phyloP scores from a whole-genome alignment of 2,888 invertebrate genomes.

The Elegia similella region DNA sequence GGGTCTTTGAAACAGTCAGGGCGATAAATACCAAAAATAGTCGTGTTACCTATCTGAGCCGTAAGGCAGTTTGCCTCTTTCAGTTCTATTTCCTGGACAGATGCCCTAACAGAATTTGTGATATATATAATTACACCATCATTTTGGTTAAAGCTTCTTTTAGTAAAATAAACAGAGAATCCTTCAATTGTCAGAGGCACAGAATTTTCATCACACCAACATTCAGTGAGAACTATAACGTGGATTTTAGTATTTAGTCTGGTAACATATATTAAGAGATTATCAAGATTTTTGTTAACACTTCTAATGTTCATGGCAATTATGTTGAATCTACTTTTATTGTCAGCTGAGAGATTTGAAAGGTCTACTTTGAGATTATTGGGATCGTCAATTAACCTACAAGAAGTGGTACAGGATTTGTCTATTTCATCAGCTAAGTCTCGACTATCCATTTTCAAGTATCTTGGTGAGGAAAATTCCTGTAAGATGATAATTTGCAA shows the following conservation, averaged over 20 bases:
- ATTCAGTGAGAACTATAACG: constrained; percentile 17
- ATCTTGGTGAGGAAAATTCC: background rate
- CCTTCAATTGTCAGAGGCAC: constrained; percentile 17
- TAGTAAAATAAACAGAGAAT: constrained; percentile 6
- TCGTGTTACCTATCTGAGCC: constrained; percentile 5
- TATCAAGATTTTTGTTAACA: too few relatives aligned
- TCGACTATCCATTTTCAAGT: constrained; percentile 1
- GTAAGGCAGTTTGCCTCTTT: constrained; percentile 19
- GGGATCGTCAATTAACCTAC: constrained; percentile 19
- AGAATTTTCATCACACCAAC: constrained; percentile 20
- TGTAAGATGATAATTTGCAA: background rate
- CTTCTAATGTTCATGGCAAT: constrained; percentile 20
- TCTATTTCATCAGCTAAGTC: constrained; percentile 16
- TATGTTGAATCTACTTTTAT: constrained; percentile 16
- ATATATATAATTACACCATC: constrained; percentile 20
- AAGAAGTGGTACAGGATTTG: background rate
- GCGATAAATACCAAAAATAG: constrained; percentile 17
- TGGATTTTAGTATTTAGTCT: constrained; percentile 16
- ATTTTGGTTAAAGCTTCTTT: constrained; percentile 20
- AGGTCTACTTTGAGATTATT: constrained; percentile 6
- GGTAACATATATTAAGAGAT: constrained; percentile 19
- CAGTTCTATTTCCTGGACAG: constrained; percentile 18
- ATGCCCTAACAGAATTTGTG: background rate
- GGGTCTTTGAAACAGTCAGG: constrained; percentile 15
- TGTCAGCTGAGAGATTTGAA: background rate